Conservation (phyloP, 2,888 invertebrate species). For the Amitus sp. region DNA sequence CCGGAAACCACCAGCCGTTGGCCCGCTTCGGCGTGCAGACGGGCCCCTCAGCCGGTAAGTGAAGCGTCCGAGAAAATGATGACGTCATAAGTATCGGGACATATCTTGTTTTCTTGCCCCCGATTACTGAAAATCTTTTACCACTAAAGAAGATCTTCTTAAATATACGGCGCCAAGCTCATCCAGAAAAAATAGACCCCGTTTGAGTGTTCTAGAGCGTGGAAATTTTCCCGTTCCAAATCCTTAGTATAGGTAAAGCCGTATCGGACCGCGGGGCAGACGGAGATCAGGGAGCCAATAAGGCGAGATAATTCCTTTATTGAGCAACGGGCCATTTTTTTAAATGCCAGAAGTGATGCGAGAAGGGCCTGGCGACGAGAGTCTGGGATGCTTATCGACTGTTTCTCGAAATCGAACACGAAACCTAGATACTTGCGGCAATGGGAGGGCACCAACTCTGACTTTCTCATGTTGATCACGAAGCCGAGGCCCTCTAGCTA, state of each 20-base stretch:
- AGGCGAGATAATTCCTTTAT: conserved; percentile 16
- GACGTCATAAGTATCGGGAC: not conserved
- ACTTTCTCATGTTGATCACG: conserved; percentile 14
- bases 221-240: conserved; percentile 22
- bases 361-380: no score
- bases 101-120: not conserved
- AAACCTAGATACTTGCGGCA: conserved; percentile 14
- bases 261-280: conserved; percentile 23
- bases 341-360: no score
- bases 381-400: conserved; percentile 12
- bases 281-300: conserved; percentile 21
- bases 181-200: not conserved
- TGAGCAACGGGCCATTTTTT: not conserved
- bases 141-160: conserved; percentile 4
- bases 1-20: conserved; percentile 18
- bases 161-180: not conserved
- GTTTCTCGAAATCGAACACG: conserved; percentile 14
- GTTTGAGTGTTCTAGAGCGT: conserved; percentile 3
- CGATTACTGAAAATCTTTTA: not conserved
- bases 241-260: conserved; percentile 17
- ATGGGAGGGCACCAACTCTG: not conserved
- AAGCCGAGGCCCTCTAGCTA: conserved; percentile 9
- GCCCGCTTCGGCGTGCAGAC: conserved; percentile 8
- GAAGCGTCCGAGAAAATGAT: conserved; percentile 21
- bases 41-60: conserved; percentile 20